Conservation (phyloP, 2,888 invertebrate genomes). For the Apamea sordens region DNA sequence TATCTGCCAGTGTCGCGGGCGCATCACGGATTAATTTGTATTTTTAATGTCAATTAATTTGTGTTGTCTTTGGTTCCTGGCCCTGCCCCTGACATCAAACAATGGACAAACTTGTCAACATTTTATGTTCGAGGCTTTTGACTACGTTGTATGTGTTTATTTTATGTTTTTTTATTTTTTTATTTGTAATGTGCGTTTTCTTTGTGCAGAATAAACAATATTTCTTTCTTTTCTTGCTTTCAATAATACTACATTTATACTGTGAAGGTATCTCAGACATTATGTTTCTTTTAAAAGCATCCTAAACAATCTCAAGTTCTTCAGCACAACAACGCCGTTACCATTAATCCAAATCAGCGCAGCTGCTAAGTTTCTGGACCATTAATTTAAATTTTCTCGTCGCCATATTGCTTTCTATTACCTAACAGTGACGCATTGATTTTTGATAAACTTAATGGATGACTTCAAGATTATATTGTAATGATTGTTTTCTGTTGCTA, state of each 20-base stretch:
- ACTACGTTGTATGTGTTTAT: too few relatives aligned
- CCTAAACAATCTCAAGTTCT: constrained; percentile 43
- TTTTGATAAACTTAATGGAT: constrained; percentile 48
- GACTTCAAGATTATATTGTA: neutral
- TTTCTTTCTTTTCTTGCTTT: too few relatives aligned
- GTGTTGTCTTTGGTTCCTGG: too few relatives aligned
- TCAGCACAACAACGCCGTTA: constrained; percentile 32
- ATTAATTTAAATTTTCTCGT: constrained; percentile 64
- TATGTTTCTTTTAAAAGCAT: constrained; percentile 18
- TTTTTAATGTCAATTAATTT: too few relatives aligned
- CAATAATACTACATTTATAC: neutral
- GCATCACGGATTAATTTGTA: too few relatives aligned
- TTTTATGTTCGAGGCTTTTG: too few relatives aligned
- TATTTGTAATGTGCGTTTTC: too few relatives aligned
- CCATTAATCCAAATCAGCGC: constrained; percentile 63
- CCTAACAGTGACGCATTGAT: constrained; percentile 50
- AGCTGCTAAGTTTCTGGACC: constrained; percentile 45
- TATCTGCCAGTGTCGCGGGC: too few relatives aligned
- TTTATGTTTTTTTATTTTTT: too few relatives aligned
- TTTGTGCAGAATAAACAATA: too few relatives aligned
- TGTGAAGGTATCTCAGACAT: neutral
- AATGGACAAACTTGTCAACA: too few relatives aligned
- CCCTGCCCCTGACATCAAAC: too few relatives aligned
- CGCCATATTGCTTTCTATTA: constrained; percentile 51
- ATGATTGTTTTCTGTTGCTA: constrained; percentile 14